Percentiles rank a stretch among this genome's conserved stretches.
These are phyloP conservation scores for Cryptotis parvus DNA, from an alignment of 2,113 vertebrate species.

Conservation along the genomic window DNA sequence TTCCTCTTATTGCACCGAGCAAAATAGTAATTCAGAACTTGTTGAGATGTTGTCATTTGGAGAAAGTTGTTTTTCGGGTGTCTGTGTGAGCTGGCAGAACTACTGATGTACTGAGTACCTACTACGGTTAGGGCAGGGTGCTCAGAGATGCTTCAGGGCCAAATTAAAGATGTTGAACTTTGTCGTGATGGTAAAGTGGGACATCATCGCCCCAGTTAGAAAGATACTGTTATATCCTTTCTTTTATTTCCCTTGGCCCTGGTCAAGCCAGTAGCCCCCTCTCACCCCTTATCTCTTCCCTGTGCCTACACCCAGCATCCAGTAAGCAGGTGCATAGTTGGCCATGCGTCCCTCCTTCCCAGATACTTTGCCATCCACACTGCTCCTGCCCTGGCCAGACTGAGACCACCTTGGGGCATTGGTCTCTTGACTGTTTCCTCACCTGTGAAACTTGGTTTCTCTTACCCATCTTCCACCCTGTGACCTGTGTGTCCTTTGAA, in stretches of 20 bases:
- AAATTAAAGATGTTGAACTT: neutral
- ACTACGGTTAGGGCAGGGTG: neutral
- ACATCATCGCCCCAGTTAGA: neutral
- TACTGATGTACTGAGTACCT: neutral
- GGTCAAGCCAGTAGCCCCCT: neutral
- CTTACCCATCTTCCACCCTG: neutral
- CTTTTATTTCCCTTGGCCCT: neutral
- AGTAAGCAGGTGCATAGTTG: accelerated
- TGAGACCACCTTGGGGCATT: accelerated
- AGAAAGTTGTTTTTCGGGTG: neutral
- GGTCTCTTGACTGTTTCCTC: accelerated
- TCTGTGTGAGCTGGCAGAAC: neutral
- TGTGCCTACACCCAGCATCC: accelerated
- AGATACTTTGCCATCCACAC: too few species aligned
- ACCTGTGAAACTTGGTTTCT: neutral
- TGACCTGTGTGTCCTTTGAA: neutral
- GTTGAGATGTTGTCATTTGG: neutral
- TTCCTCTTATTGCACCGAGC: neutral
- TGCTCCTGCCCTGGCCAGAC: neutral
- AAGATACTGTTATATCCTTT: neutral
- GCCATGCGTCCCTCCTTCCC: accelerated
- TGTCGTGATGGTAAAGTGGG: neutral
- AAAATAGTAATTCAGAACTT: neutral
- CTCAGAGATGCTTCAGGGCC: neutral
- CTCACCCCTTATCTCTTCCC: accelerated